These are phyloP conservation scores for Tenualosa thibaudeaui DNA, from an alignment of 2,797 vertebrate genomes.

Conservation along the genomic window DNA sequence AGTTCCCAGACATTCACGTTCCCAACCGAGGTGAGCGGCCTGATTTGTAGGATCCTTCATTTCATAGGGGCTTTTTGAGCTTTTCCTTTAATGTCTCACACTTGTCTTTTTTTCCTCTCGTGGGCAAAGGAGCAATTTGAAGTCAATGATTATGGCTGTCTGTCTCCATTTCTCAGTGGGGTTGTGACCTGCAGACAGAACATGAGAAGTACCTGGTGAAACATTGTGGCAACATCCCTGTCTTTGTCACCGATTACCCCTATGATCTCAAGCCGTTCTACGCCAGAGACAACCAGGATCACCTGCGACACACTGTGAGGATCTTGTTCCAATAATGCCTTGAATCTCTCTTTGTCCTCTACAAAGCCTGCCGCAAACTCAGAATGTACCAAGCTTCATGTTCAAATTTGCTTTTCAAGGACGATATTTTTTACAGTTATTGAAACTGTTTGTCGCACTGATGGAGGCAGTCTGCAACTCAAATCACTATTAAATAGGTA, in stretches of 20 bases:
- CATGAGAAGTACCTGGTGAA: conserved; percentile 93
- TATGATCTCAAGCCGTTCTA: conserved; percentile 95
- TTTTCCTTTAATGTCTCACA: conserved; percentile 23
- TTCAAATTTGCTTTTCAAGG: neutral
- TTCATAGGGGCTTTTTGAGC: conserved; percentile 1
- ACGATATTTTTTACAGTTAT: neutral
- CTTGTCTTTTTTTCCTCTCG: neutral
- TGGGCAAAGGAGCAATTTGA: neutral
- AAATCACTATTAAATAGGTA: neutral
- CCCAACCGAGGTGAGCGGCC: conserved; percentile 77
- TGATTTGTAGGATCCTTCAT: neutral
- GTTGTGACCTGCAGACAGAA: conserved; percentile 89
- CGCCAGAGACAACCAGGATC: conserved; percentile 88
- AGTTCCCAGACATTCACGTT: conserved; percentile 81
- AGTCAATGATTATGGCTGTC: neutral
- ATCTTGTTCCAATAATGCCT: neutral
- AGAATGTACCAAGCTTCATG: neutral
- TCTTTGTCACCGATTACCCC: conserved; percentile 93
- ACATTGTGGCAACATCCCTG: conserved; percentile 86
- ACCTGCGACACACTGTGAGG: conserved; percentile 83
- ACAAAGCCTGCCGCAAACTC: neutral
- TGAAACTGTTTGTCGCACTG: neutral
- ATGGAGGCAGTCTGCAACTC: neutral
- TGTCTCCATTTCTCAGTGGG: conserved; percentile 81
- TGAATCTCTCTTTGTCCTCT: neutral